phyloP scores from a whole-genome alignment of 2,888 invertebrate species.

The Eristalis intricaria region DNA sequence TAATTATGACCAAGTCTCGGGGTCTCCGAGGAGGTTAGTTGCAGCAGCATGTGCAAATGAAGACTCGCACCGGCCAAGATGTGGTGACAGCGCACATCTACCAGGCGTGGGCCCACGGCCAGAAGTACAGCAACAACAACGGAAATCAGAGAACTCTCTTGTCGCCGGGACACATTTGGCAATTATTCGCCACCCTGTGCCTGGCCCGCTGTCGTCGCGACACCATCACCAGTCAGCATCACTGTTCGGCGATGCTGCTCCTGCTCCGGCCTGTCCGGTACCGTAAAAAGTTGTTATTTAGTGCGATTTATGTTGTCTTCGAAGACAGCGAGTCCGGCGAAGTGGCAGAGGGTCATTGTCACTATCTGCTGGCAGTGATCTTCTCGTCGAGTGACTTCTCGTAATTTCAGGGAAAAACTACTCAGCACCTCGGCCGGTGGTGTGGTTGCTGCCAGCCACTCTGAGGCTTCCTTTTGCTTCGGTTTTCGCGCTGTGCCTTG shows the following conservation, averaged over 20 bases:
- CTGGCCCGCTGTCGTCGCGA: slow-evolving; percentile 61
- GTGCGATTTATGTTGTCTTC: slow-evolving; percentile 69
- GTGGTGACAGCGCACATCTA: slow-evolving; percentile 29
- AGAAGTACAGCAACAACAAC: slow-evolving; percentile 46
- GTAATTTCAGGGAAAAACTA: slow-evolving; percentile 62
- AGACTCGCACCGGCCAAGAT: slow-evolving; percentile 27
- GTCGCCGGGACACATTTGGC: slow-evolving; percentile 68
- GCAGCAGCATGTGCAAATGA: slow-evolving; percentile 61
- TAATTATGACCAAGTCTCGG: slow-evolving; percentile 66
- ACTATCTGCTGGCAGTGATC: slow-evolving; percentile 64
- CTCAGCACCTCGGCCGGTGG: background rate
- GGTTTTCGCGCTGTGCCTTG: slow-evolving; percentile 4
- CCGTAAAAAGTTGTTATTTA: slow-evolving; percentile 68
- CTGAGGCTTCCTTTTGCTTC: background rate
- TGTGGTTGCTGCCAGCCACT: slow-evolving; percentile 31
- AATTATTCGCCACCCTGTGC: slow-evolving; percentile 70
- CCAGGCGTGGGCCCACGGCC: slow-evolving; percentile 49
- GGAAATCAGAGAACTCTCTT: slow-evolving; percentile 63
- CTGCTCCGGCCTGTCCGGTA: slow-evolving; percentile 48
- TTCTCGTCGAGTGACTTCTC: slow-evolving; percentile 66
- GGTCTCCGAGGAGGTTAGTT: slow-evolving; percentile 55
- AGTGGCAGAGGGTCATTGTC: slow-evolving; percentile 11
- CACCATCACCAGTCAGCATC: slow-evolving; percentile 41
- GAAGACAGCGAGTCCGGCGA: slow-evolving; percentile 3
- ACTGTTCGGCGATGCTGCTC: background rate